Percentiles rank a stretch among this genome's conserved stretches.
Evolutionary conservation across 2,888 invertebrate species (phyloP).

Genomic region (Digitonthophagus gazella): DNA sequence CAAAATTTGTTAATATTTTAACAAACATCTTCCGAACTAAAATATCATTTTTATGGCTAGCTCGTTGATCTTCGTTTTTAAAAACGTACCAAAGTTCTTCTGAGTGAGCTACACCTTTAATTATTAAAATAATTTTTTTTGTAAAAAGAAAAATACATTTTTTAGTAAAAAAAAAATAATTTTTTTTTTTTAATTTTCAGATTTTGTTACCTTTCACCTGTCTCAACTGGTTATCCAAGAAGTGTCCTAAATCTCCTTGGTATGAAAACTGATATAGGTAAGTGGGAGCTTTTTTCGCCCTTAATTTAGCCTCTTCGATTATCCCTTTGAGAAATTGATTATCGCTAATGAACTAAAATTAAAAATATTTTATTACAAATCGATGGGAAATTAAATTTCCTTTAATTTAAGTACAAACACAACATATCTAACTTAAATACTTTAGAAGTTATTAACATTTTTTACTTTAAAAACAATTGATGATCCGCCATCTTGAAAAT

Average conservation of each 20-base stretch:
- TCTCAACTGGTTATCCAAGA: conserved; percentile 23
- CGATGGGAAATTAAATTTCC: too few species aligned
- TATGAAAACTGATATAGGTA: conserved; percentile 37
- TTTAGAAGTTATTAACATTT: too few species aligned
- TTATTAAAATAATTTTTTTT: background rate
- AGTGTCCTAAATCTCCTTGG: conserved; percentile 31
- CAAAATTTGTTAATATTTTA: conserved; percentile 36
- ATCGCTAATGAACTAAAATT: conserved; percentile 33
- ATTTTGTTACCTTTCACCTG: conserved; percentile 24
- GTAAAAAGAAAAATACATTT: background rate
- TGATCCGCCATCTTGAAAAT: too few species aligned
- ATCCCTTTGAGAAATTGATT: conserved; percentile 34
- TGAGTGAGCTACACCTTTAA: conserved; percentile 35
- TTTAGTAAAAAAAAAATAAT: background rate
- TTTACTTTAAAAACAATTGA: too few species aligned
- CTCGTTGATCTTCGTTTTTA: conserved; percentile 28
- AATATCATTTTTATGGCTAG: conserved; percentile 27
- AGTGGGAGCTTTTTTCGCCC: conserved; percentile 30
- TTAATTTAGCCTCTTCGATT: conserved; percentile 30
- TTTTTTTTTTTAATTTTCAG: conserved; percentile 6
- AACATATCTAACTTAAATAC: too few species aligned
- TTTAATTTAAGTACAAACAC: too few species aligned
- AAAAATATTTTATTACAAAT: background rate
- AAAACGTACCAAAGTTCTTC: conserved; percentile 35
- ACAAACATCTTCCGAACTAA: conserved; percentile 30